Percentiles rank a stretch among this genome's conserved stretches.
Conservation (phyloP, 53 echinoderm and acorn worm genomes). For the Astropecten irregularis region DNA sequence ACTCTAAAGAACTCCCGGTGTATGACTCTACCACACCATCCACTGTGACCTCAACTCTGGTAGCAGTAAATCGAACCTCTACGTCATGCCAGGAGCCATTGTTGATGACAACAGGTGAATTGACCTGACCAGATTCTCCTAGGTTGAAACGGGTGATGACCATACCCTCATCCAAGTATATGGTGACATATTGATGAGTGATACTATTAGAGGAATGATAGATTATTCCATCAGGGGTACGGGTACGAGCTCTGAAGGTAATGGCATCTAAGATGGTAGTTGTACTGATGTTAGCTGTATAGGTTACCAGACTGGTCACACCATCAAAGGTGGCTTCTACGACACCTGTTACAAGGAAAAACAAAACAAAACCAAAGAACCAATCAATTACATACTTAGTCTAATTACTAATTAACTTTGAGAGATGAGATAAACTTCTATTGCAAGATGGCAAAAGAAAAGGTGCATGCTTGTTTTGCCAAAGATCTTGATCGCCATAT, state of each 20-base stretch:
- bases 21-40: neutral
- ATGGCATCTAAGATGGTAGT: slow-evolving; percentile 56
- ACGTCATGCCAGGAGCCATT: slow-evolving; percentile 91
- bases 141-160: slow-evolving; percentile 50
- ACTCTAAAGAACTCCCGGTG: neutral
- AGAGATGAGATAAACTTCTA: neutral
- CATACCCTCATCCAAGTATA: slow-evolving; percentile 51
- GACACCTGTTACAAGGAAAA: slow-evolving; percentile 60
- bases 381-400: neutral
- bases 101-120: slow-evolving; percentile 22
- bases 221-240: slow-evolving; percentile 46
- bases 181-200: slow-evolving; percentile 59
- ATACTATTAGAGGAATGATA: slow-evolving; percentile 58
- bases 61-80: slow-evolving; percentile 31
- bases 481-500: no score
- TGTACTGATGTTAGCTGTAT: slow-evolving; percentile 70
- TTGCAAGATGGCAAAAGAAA: no score
- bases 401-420: neutral
- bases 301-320: slow-evolving; percentile 32
- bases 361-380: neutral
- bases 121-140: slow-evolving; percentile 12
- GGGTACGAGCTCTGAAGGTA: slow-evolving; percentile 65
- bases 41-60: slow-evolving; percentile 5
- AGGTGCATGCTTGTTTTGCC: no score
- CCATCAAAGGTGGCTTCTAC: slow-evolving; percentile 77